These are phyloP conservation scores for Drosophila bocki DNA, from an alignment of 1,140 invertebrate species.

Conservation along the genomic window DNA sequence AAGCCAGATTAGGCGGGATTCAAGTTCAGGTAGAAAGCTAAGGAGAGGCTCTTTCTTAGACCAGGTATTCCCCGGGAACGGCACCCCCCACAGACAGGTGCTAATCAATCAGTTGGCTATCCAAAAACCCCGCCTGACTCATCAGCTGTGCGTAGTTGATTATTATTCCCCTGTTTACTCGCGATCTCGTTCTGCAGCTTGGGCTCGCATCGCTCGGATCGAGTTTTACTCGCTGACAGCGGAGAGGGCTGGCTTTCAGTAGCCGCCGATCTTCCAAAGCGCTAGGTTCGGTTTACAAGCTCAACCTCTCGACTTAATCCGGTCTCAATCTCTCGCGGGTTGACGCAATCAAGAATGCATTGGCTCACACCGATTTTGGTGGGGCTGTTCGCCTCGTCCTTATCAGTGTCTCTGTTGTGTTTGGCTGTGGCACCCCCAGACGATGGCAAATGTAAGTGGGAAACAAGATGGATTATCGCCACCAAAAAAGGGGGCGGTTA, in stretches of 20 bases:
- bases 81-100: conserved; percentile 7
- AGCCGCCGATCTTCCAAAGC: conserved; percentile 65
- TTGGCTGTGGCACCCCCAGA: conserved; percentile 53
- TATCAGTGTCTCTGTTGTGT: conserved; percentile 55
- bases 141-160: conserved; percentile 51
- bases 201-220: conserved; percentile 25
- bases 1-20: conserved; percentile 4
- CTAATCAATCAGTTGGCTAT: conserved; percentile 49
- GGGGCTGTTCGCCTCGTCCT: conserved; percentile 36
- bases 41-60: background rate
- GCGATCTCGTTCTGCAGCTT: conserved; percentile 29
- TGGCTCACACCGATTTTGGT: conserved; percentile 33
- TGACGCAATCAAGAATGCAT: conserved; percentile 55
- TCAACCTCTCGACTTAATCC: conserved; percentile 3
- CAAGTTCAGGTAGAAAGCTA: background rate
- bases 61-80: conserved; percentile 14
- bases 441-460: conserved; percentile 81
- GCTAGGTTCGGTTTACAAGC: conserved; percentile 49
- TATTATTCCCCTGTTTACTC: conserved; percentile 28
- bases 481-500: conserved; percentile 9
- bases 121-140: conserved; percentile 65
- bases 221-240: conserved; percentile 39
- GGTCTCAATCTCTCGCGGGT: conserved; percentile 13
- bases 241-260: conserved; percentile 41
- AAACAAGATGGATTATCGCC: background rate